phyloP scores from a whole-genome alignment of 2,113 vertebrate genomes.

The Phylloscopus trochiloides region DNA sequence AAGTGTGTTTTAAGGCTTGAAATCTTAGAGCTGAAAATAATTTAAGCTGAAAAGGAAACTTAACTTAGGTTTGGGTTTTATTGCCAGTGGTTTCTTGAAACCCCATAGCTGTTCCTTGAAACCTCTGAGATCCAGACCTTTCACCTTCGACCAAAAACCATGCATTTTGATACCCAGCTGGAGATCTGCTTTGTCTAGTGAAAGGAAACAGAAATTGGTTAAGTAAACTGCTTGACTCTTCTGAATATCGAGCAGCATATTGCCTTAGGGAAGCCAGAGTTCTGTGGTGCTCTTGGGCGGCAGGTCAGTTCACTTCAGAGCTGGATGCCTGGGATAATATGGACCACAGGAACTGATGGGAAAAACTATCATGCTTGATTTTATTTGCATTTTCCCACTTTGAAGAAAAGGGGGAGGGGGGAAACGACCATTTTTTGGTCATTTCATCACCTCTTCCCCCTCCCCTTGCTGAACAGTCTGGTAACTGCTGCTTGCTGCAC shows the following conservation, averaged over 20 bases:
- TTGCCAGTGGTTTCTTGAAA: not conserved
- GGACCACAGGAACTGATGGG: not conserved
- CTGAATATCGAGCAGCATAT: not conserved
- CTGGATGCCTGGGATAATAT: not conserved
- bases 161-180: not conserved
- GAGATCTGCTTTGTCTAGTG: not conserved
- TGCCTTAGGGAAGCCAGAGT: not conserved
- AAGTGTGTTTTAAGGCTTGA: not conserved
- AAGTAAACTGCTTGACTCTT: not conserved
- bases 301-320: not conserved
- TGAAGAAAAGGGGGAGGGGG: not conserved
- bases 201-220: not conserved
- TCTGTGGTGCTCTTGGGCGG: not conserved
- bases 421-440: accelerated
- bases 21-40: not conserved
- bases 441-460: not conserved
- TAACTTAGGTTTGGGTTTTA: not conserved
- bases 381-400: not conserved
- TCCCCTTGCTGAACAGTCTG: not conserved
- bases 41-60: not conserved
- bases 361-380: not conserved
- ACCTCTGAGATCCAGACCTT: not conserved
- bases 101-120: not conserved
- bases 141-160: not conserved
- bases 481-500: not conserved